Conservation (phyloP, 1,140 invertebrate genomes). For the Neoseiulus cucumeris region DNA sequence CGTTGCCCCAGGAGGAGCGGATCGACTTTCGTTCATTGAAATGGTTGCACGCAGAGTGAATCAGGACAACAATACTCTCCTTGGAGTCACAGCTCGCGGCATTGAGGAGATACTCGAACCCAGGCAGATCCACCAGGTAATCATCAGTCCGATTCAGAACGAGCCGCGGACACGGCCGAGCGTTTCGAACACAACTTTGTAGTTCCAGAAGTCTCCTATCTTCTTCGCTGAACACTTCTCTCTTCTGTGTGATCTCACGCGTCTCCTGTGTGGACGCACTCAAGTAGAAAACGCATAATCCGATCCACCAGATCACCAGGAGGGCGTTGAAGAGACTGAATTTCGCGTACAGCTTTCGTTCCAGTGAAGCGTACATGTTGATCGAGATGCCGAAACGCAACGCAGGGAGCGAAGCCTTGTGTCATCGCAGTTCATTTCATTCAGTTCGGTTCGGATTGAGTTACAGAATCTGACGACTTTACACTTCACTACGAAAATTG, state of each 20-base stretch:
- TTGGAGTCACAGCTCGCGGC: not conserved
- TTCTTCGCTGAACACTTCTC: not conserved
- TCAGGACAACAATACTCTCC: constrained; percentile 38
- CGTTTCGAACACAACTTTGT: not conserved
- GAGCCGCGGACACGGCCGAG: not conserved
- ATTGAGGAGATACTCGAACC: constrained; percentile 20
- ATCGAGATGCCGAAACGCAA: no score
- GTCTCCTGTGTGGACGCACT: not conserved
- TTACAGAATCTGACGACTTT: no score
- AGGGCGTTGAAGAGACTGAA: not conserved
- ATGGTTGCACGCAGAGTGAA: constrained; percentile 54
- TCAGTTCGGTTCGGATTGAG: no score
- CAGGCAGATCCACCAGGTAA: constrained; percentile 12
- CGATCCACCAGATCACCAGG: constrained; percentile 4
- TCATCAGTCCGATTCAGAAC: not conserved
- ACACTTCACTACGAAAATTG: no score
- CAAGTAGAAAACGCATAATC: not conserved
- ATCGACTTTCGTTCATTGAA: constrained; percentile 43
- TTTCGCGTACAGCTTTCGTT: no score
- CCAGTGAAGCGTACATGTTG: no score
- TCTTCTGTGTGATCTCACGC: not conserved
- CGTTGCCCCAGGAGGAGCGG: constrained; percentile 19
- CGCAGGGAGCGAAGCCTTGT: no score
- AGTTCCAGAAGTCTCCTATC: not conserved
- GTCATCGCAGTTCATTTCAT: no score